Percentiles rank a stretch among this genome's conserved stretches.
Conservation (phyloP, 92 coral and sea anemone genomes). For the Virgularia gustaviana region DNA sequence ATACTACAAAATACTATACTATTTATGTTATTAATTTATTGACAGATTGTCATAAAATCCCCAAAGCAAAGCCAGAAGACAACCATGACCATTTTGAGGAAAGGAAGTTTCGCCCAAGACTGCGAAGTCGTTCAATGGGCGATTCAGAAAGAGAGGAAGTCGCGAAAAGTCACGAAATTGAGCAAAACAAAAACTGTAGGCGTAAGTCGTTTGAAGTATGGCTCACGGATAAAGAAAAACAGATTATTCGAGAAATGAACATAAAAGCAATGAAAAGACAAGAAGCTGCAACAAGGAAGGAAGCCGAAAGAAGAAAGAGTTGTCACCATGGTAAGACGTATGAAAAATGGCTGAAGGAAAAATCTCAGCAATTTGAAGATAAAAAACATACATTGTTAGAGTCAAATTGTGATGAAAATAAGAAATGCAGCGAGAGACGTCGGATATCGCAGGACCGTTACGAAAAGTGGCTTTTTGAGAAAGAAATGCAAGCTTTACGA, state of each 20-base stretch:
- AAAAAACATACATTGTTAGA: slow-evolving; percentile 28
- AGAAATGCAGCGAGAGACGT: slow-evolving; percentile 30
- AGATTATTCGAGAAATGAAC: slow-evolving; percentile 60
- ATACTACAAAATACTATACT: no score
- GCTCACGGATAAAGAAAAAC: slow-evolving; percentile 78
- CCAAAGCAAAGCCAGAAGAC: not conserved
- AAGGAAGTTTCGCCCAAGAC: slow-evolving; percentile 6
- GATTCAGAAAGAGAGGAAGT: slow-evolving; percentile 19
- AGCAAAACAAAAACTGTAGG: slow-evolving; percentile 19
- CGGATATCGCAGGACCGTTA: slow-evolving; percentile 60
- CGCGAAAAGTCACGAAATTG: not conserved
- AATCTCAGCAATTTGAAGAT: slow-evolving; percentile 59
- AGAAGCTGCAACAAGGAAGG: slow-evolving; percentile 60
- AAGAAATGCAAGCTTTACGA: slow-evolving; percentile 67
- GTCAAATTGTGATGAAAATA: not conserved
- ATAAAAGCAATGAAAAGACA: slow-evolving; percentile 55
- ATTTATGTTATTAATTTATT: no score
- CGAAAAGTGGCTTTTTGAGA: slow-evolving; percentile 87
- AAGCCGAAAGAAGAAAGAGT: slow-evolving; percentile 35
- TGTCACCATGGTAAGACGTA: slow-evolving; percentile 74
- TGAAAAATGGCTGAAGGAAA: slow-evolving; percentile 92
- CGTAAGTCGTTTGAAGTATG: slow-evolving; percentile 82
- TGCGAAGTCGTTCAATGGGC: slow-evolving; percentile 31
- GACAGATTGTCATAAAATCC: not conserved
- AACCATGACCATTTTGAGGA: not conserved